Conservation (phyloP, 2,888 invertebrate species). For the Cloeon dipterum region DNA sequence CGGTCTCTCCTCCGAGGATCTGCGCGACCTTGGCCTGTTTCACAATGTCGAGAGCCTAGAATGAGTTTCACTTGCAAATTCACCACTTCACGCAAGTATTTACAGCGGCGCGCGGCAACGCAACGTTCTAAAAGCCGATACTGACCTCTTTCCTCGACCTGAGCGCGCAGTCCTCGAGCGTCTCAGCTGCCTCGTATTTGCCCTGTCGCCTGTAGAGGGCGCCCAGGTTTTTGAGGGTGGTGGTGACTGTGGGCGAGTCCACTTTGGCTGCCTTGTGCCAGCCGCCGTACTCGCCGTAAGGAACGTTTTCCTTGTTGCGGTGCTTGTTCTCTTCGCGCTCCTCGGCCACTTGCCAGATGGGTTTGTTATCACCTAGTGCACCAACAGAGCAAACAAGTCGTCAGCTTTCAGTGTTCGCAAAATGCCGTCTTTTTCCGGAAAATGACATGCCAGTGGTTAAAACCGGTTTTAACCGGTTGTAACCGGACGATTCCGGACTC, state of each 20-base stretch:
- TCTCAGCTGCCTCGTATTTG: constrained; percentile 98
- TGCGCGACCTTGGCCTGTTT: constrained; percentile 72
- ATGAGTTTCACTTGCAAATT: too few species aligned
- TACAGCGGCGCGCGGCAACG: too few species aligned
- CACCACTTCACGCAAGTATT: too few species aligned
- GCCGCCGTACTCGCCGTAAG: constrained; percentile 78
- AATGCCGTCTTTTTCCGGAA: too few species aligned
- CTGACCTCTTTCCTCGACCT: constrained; percentile 84
- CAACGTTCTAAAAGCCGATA: too few species aligned
- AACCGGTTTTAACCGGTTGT: too few species aligned
- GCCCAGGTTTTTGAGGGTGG: constrained; percentile 93
- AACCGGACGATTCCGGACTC: too few species aligned
- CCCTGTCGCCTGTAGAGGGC: constrained; percentile 96
- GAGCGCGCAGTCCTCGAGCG: constrained; percentile 92
- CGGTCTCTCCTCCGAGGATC: constrained; percentile 31
- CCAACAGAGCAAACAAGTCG: too few species aligned
- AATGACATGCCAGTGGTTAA: too few species aligned
- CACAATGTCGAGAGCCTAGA: constrained; percentile 71
- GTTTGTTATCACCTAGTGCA: constrained; percentile 79
- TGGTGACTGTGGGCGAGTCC: constrained; percentile 91
- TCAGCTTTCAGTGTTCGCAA: too few species aligned
- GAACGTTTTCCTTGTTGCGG: constrained; percentile 66
- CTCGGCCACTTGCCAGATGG: constrained; percentile 81
- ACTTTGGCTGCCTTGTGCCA: constrained; percentile 99
- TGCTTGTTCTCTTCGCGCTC: constrained; percentile 93